Conservation (phyloP, 2,888 invertebrate genomes). For the Cepaea hortensis region DNA sequence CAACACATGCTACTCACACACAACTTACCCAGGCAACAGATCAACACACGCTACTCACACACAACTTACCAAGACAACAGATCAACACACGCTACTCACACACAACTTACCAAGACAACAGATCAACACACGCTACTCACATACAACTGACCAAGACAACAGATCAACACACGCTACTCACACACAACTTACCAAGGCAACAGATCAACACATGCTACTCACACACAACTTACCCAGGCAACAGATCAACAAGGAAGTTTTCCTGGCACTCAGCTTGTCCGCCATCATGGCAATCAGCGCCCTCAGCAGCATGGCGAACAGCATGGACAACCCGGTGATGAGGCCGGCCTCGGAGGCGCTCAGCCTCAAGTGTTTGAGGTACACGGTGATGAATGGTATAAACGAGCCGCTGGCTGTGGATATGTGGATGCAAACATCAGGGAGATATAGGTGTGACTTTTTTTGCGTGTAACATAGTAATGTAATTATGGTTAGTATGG, state of each 20-base stretch:
- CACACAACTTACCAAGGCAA: too few relatives aligned
- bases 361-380: constrained; percentile 50
- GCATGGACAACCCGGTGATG: constrained; percentile 50
- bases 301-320: constrained; percentile 44
- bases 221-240: constrained; percentile 33
- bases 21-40: too few relatives aligned
- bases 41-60: too few relatives aligned
- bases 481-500: neutral
- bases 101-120: too few relatives aligned
- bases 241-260: constrained; percentile 44
- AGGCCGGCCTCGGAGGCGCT: constrained; percentile 53
- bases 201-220: too few relatives aligned
- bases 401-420: constrained; percentile 49
- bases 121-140: too few relatives aligned
- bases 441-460: neutral
- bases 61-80: too few relatives aligned
- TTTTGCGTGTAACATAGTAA: neutral
- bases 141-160: neutral
- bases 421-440: too few relatives aligned
- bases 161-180: neutral
- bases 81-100: too few relatives aligned
- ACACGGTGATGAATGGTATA: constrained; percentile 52
- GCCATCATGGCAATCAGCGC: constrained; percentile 50
- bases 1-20: too few relatives aligned
- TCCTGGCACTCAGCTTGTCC: constrained; percentile 45